Evolutionary conservation across 2,888 invertebrate species (phyloP), one percentile per base, ranked within the genome.

Genomic region (Melieria picta): DNA sequence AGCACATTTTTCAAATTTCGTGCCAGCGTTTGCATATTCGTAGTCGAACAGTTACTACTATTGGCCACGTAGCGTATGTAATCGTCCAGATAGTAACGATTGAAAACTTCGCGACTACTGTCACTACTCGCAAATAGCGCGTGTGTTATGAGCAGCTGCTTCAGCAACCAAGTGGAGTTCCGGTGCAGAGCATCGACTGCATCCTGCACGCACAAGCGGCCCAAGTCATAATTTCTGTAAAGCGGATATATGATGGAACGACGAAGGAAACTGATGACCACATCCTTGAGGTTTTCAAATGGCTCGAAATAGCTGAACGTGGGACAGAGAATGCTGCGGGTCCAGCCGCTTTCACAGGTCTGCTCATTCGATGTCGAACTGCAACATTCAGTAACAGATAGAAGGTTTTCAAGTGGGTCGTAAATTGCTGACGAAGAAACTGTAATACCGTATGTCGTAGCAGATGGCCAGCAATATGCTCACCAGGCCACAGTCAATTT

Each of bases 341-440:
- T 86, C 86, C 86, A 86, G 7, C 78, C 80, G 16, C 86, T 84
- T 71, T 85, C 86, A 69, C 86, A 86, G 4, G 82, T 86, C 4
- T 80, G 71, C n/a, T 86, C 86, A 65, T 85, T 83, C 65, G 79
- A 78, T 13, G 85, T 86, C 6, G 80, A 79, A 50, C 82, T 81
- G 55, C 16, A 55, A 45, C n/a, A 30, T 16, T 30, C 30, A 30
- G 3, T 30, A 30, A 30, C 30, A 30, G 30, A 30, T 30, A 30
- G 2, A 30, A 30, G 30, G 3, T 30, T 30, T 30, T 30, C 30
- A 30, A 30, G 30, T 30, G 2, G 30, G 30, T 30, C 1, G 2
- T 30, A 30, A 30, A 30, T 3, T 30, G 30, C 30, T 30, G 30
- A 30, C 30, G 2, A 30, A 30, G 30, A 30, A 30, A 2, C 1